Evolutionary conservation across 2,113 vertebrate species (phyloP).

Genomic region (Oryzias curvinotus): DNA sequence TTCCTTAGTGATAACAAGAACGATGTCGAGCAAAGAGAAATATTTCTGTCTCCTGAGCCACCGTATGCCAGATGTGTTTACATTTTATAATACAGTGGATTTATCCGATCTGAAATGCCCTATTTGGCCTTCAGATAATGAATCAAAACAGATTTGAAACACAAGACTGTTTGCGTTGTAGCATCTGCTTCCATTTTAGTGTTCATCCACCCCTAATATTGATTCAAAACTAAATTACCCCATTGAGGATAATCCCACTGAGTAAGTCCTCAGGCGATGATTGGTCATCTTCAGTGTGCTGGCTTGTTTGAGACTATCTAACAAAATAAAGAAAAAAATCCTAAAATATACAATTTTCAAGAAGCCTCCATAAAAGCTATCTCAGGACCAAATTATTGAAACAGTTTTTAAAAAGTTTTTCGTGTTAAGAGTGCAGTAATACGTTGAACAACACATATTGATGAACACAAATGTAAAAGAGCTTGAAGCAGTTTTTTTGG

Average conservation of each 20-base stretch:
- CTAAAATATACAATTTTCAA: not conserved
- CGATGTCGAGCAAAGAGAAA: too few relatives aligned
- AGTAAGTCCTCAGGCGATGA: conserved; percentile 41
- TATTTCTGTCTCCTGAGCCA: too few relatives aligned
- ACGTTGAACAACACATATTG: conserved; percentile 6
- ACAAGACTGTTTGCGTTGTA: too few relatives aligned
- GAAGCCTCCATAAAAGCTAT: conserved; percentile 15
- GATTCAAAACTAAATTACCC: conserved; percentile 32
- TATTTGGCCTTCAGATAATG: not conserved
- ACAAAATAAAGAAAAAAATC: not conserved
- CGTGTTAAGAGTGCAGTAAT: not conserved
- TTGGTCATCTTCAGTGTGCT: conserved; percentile 25
- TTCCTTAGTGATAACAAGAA: too few relatives aligned
- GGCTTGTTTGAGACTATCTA: conserved; percentile 12
- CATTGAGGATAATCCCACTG: conserved; percentile 50
- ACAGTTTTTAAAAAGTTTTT: not conserved
- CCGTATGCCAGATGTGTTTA: not conserved
- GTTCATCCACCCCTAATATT: conserved; percentile 3
- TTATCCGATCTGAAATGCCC: not conserved
- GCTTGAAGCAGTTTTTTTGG: not conserved
- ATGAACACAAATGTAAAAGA: not conserved
- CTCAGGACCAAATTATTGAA: conserved; percentile 12
- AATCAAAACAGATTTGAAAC: not conserved
- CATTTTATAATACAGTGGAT: not conserved
- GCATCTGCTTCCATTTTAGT: not conserved